Evolutionary conservation across 2,797 vertebrate species (phyloP).

Genomic region (Huso huso): DNA sequence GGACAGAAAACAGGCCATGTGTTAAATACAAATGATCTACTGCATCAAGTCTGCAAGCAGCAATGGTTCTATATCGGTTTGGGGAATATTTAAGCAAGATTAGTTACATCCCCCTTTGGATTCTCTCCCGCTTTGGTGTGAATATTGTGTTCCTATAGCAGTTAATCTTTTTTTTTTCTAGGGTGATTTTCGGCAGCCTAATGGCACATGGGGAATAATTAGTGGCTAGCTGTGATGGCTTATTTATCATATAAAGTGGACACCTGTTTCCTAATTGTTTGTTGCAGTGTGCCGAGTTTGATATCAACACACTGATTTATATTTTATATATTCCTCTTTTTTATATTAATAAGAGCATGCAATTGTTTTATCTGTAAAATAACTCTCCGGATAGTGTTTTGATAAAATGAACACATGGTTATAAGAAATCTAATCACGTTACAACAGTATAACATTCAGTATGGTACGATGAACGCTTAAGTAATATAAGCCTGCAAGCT

Average conservation of each 20-base stretch:
- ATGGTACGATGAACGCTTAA: too few species aligned
- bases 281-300: not conserved
- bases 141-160: not conserved
- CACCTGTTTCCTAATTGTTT: conserved; percentile 12
- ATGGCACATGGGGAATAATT: conserved; percentile 9
- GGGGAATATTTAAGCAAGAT: conserved; percentile 3
- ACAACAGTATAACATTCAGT: too few species aligned
- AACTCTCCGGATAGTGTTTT: not conserved
- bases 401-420: too few species aligned
- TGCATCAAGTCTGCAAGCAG: not conserved
- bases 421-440: too few species aligned
- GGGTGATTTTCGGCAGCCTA: conserved; percentile 4
- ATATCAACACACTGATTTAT: conserved; percentile 2
- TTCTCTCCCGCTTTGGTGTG: not conserved
- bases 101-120: not conserved
- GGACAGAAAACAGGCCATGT: not conserved
- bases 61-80: not conserved
- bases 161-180: conserved; percentile 4
- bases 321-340: not conserved
- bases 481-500: too few species aligned
- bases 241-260: conserved; percentile 13
- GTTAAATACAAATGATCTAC: not conserved
- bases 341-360: not conserved
- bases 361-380: not conserved
- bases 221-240: not conserved